Conservation (phyloP, 2,113 vertebrate species). For the Arvicanthis niloticus region DNA sequence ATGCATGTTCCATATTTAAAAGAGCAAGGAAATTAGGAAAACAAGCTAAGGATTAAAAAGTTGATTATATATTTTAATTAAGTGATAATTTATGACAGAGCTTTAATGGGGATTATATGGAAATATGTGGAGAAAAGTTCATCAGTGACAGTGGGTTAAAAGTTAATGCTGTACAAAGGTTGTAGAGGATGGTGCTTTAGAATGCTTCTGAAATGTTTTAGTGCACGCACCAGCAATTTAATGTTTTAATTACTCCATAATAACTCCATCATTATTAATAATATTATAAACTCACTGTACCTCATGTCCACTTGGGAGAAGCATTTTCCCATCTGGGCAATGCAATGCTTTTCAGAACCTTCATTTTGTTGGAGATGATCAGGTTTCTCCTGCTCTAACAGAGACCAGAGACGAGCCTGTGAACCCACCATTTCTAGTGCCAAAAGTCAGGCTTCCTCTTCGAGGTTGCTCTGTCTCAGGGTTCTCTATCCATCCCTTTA, state of each 20-base stretch:
- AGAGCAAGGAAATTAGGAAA: conserved; percentile 73
- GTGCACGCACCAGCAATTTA: not conserved
- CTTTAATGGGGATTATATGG: conserved; percentile 55
- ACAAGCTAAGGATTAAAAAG: conserved; percentile 66
- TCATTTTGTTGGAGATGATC: not conserved
- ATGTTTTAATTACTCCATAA: not conserved
- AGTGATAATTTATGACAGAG: conserved; percentile 60
- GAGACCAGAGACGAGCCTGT: not conserved
- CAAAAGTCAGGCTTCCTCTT: not conserved
- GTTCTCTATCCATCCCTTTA: not conserved
- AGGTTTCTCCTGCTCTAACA: not conserved
- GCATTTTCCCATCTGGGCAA: not conserved
- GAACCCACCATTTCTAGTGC: not conserved
- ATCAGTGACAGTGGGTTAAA: not conserved
- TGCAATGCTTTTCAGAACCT: not conserved
- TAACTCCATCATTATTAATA: not conserved
- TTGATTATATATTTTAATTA: conserved; percentile 75
- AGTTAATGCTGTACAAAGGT: conserved; percentile 21
- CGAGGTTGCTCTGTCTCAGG: not conserved
- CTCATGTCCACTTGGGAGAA: not conserved
- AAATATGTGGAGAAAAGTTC: conserved; percentile 18
- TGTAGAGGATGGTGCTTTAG: not conserved
- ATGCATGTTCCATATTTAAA: conserved; percentile 60
- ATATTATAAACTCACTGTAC: not conserved
- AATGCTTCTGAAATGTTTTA: not conserved